Evolutionary conservation across 1,140 invertebrate species (phyloP).

Genomic region (Whitmania pigra): DNA sequence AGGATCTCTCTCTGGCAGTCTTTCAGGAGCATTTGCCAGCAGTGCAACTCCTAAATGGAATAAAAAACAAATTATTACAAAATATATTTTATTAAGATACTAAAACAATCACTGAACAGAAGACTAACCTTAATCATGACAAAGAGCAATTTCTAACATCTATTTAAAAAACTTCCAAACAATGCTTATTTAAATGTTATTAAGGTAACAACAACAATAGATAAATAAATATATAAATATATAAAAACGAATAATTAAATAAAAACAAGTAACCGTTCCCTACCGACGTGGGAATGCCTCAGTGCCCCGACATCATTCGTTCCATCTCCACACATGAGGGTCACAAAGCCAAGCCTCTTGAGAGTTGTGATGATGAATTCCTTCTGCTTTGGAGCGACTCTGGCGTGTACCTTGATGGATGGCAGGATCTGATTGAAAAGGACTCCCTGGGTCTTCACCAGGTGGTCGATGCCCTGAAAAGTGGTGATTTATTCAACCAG

Average conservation of each 20-base stretch:
- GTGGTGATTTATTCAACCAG: no score
- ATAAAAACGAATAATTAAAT: slow-evolving; percentile 10
- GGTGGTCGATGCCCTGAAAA: slow-evolving; percentile 56
- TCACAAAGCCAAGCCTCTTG: slow-evolving; percentile 72
- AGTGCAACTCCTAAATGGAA: slow-evolving; percentile 64
- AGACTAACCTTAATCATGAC: background rate
- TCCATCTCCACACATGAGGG: slow-evolving; percentile 99
- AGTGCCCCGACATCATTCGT: slow-evolving; percentile 99
- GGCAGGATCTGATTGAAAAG: slow-evolving; percentile 65
- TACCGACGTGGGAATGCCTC: slow-evolving; percentile 91
- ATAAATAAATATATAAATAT: background rate
- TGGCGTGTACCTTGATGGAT: slow-evolving; percentile 53
- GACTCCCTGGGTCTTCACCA: slow-evolving; percentile 52
- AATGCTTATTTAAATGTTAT: no score
- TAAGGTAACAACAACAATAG: no score
- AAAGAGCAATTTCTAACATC: background rate
- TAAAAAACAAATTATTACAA: background rate
- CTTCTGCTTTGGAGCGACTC: slow-evolving; percentile 43
- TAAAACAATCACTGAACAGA: background rate
- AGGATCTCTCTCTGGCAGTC: slow-evolving; percentile 35
- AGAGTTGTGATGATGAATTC: slow-evolving; percentile 82
- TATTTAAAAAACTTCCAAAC: slow-evolving; percentile 9
- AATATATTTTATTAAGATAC: background rate
- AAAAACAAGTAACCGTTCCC: slow-evolving; percentile 23
- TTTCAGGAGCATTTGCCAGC: slow-evolving; percentile 70